Conservation (phyloP, 2,797 vertebrate species). For the Poecilia picta region DNA sequence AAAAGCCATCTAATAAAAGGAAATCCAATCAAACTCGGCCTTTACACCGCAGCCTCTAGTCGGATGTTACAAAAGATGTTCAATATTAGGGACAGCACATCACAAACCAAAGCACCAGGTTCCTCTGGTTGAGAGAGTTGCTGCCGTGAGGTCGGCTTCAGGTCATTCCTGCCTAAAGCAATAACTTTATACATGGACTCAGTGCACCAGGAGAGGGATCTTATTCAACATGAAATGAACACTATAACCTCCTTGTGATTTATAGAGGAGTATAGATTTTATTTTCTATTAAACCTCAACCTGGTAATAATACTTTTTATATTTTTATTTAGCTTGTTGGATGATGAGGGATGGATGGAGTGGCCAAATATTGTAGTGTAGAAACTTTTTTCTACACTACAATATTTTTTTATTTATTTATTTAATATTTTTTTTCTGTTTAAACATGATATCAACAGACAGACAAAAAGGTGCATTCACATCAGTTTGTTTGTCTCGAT, state of each 20-base stretch:
- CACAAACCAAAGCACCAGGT: background rate
- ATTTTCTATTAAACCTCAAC: background rate
- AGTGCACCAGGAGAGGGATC: background rate
- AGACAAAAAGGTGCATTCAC: too few relatives aligned
- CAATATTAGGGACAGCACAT: background rate
- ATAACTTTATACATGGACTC: background rate
- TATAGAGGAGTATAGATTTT: background rate
- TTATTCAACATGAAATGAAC: background rate
- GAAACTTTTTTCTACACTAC: too few relatives aligned
- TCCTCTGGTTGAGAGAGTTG: background rate
- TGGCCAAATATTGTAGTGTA: background rate
- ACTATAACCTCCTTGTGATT: background rate
- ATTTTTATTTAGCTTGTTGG: background rate
- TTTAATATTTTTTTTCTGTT: too few relatives aligned
- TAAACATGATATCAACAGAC: too few relatives aligned
- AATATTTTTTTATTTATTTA: too few relatives aligned
- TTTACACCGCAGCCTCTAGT: background rate
- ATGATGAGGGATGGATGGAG: background rate
- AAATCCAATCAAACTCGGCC: background rate
- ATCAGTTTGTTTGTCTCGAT: too few relatives aligned
- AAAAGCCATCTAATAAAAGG: background rate
- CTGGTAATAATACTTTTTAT: background rate
- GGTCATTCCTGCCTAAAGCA: constrained; percentile 2
- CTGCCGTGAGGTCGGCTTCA: background rate
- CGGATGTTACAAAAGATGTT: background rate